Evolutionary conservation across 2,888 invertebrate species (phyloP).

Genomic region (Lomographa bimaculata): DNA sequence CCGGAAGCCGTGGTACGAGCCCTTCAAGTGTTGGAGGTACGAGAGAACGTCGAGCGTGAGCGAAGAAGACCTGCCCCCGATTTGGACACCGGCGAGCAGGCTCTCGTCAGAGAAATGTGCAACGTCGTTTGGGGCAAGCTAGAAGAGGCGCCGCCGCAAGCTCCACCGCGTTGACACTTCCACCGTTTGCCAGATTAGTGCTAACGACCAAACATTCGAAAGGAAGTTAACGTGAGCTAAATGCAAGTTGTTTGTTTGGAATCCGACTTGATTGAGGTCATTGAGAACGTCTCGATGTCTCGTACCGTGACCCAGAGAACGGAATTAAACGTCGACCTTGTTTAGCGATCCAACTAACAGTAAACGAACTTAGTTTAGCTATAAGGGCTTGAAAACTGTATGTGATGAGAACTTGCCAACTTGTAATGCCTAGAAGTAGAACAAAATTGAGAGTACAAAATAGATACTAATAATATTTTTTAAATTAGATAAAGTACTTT

Average conservation of each 20-base stretch:
- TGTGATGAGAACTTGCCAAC: slow-evolving; percentile 44
- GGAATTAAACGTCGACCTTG: slow-evolving; percentile 65
- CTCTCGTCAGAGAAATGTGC: slow-evolving; percentile 97
- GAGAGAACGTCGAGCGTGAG: slow-evolving; percentile 93
- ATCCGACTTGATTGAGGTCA: slow-evolving; percentile 74
- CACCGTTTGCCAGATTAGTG: slow-evolving; percentile 13
- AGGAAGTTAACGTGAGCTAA: slow-evolving; percentile 53
- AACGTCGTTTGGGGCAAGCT: slow-evolving; percentile 97
- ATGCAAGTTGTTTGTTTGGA: slow-evolving; percentile 61
- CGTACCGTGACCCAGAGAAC: slow-evolving; percentile 73
- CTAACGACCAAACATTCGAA: slow-evolving; percentile 37
- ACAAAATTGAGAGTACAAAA: slow-evolving; percentile 30
- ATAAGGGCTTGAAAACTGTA: slow-evolving; percentile 38
- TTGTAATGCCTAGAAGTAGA: slow-evolving; percentile 18
- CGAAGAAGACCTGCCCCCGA: slow-evolving; percentile 84
- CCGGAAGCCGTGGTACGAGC: slow-evolving; percentile 97
- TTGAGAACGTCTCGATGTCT: slow-evolving; percentile 52
- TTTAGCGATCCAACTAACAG: slow-evolving; percentile 57
- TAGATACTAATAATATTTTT: slow-evolving; percentile 25
- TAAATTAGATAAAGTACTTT: slow-evolving; percentile 5
- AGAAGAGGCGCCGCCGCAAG: slow-evolving; percentile 90
- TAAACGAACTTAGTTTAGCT: slow-evolving; percentile 43
- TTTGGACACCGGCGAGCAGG: slow-evolving; percentile 94
- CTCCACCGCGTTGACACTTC: slow-evolving; percentile 63
- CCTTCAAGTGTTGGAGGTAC: slow-evolving; percentile 94